Conservation (phyloP, 1,140 invertebrate genomes). For the Drosophila lacteicornis region DNA sequence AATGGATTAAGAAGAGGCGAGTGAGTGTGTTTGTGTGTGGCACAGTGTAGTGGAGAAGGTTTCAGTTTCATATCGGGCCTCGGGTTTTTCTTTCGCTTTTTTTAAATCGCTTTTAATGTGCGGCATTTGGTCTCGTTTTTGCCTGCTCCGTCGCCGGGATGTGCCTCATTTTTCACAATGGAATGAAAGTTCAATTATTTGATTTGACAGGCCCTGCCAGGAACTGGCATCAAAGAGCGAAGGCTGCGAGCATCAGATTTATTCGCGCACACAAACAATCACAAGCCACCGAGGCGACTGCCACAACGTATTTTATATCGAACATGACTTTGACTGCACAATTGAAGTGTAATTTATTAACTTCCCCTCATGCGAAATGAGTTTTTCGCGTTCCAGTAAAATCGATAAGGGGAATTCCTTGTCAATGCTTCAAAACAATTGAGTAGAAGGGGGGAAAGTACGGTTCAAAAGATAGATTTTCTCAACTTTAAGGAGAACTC, state of each 20-base stretch:
- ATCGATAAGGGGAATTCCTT: slow-evolving; percentile 28
- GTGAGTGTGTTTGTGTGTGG: slow-evolving; percentile 31
- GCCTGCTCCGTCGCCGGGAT: slow-evolving; percentile 30
- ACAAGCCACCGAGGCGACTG: slow-evolving; percentile 25
- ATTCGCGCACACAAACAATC: slow-evolving; percentile 29
- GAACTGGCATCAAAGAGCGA: slow-evolving; percentile 46
- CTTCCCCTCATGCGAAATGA: slow-evolving; percentile 47
- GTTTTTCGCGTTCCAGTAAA: slow-evolving; percentile 28
- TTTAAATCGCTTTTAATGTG: slow-evolving; percentile 76
- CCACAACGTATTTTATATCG: slow-evolving; percentile 57
- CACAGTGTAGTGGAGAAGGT: slow-evolving; percentile 7
- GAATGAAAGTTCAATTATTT: slow-evolving; percentile 81
- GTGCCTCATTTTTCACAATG: slow-evolving; percentile 78
- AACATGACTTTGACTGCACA: slow-evolving; percentile 69
- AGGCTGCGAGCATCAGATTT: slow-evolving; percentile 46
- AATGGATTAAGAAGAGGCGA: slow-evolving; percentile 74
- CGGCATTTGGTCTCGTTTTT: slow-evolving; percentile 61
- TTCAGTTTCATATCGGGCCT: slow-evolving; percentile 55
- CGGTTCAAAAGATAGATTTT: background rate
- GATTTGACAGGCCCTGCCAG: slow-evolving; percentile 71
- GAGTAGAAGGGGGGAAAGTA: background rate
- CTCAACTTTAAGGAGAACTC: background rate
- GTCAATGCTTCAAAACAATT: slow-evolving; percentile 4
- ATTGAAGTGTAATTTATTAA: slow-evolving; percentile 77
- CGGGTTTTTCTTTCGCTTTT: slow-evolving; percentile 17